Conservation (phyloP, 2,797 vertebrate species). For the Sebastolobus altivelis region DNA sequence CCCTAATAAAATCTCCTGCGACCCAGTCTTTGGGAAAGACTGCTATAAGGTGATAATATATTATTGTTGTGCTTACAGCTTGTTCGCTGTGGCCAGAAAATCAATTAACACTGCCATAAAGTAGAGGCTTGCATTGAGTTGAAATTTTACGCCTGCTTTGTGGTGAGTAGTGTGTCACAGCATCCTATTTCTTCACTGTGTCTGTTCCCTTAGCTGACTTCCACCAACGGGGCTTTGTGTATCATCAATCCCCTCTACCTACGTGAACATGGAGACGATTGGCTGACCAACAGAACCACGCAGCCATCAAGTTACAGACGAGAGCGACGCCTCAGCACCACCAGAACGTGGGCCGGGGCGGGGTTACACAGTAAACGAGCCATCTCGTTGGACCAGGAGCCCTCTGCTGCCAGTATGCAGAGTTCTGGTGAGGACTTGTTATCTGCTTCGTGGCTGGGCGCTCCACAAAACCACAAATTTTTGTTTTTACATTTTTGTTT, state of each 20-base stretch:
- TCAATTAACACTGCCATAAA: neutral
- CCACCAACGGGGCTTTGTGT: slow-evolving; percentile 83
- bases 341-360: slow-evolving; percentile 83
- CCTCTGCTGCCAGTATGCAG: neutral
- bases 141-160: neutral
- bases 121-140: neutral
- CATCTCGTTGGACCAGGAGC: slow-evolving; percentile 71
- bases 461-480: neutral
- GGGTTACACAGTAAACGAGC: slow-evolving; percentile 82
- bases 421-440: slow-evolving; percentile 55
- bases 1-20: too few relatives aligned
- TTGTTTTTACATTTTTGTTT: neutral
- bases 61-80: neutral
- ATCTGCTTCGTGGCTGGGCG: neutral
- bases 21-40: too few relatives aligned
- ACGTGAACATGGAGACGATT: slow-evolving; percentile 86
- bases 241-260: slow-evolving; percentile 90
- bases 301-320: slow-evolving; percentile 72
- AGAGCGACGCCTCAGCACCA: slow-evolving; percentile 75
- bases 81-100: neutral
- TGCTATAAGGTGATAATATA: neutral
- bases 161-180: neutral
- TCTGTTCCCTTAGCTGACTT: slow-evolving; percentile 67
- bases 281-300: slow-evolving; percentile 72
- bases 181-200: slow-evolving; percentile 2